Evolutionary conservation across 2,113 vertebrate genomes (phyloP).

Genomic region (Dromaius novaehollandiae): DNA sequence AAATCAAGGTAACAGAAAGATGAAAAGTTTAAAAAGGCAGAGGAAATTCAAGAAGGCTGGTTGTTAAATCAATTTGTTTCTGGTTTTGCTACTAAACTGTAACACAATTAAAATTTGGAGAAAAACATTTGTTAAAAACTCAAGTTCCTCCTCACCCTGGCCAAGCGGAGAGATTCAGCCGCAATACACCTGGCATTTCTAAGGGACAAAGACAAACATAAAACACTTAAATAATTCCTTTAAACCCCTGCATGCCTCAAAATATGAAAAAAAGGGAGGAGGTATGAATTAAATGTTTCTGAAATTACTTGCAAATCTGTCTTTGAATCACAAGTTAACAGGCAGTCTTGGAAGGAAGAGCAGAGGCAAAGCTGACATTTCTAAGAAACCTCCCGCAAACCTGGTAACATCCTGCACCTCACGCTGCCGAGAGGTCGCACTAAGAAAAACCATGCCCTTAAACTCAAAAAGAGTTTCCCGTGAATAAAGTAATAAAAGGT

Average conservation of each 20-base stretch:
- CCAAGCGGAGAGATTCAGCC: background rate
- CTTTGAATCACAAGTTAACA: background rate
- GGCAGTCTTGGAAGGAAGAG: background rate
- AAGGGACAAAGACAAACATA: background rate
- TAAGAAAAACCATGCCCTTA: background rate
- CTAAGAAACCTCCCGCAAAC: background rate
- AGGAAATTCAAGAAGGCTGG: accelerated
- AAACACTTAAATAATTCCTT: background rate
- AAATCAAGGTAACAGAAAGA: background rate
- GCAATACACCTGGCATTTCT: background rate
- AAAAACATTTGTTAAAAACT: background rate
- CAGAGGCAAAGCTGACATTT: background rate
- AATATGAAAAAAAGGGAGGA: background rate
- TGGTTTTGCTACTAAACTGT: background rate
- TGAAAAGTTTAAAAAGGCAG: background rate
- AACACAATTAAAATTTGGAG: background rate
- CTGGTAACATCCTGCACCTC: background rate
- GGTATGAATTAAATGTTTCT: background rate
- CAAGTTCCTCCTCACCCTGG: background rate
- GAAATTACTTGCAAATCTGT: background rate
- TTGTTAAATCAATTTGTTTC: background rate
- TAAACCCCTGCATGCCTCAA: accelerated
- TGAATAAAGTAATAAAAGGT: background rate
- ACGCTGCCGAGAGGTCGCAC: background rate
- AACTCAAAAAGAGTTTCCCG: background rate